phyloP scores from a whole-genome alignment of 2,113 vertebrate species.

The Clupea harengus region DNA sequence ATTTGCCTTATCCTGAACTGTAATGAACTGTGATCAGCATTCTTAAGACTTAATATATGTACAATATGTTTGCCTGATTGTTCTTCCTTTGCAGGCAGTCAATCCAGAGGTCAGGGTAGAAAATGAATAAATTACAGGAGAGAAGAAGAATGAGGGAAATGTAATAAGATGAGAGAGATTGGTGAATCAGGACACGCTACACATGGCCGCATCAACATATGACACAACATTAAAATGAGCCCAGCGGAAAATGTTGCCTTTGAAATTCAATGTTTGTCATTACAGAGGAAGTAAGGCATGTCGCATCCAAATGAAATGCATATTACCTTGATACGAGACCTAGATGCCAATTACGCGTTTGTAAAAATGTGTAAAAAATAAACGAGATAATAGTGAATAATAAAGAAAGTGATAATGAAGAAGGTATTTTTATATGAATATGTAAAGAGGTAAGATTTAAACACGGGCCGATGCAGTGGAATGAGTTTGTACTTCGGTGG shows the following conservation, averaged over 20 bases:
- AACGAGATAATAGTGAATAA: neutral
- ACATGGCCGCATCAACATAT: neutral
- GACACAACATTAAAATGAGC: neutral
- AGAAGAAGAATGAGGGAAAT: too few relatives aligned
- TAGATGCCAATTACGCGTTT: neutral
- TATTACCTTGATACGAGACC: neutral
- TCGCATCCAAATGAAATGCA: neutral
- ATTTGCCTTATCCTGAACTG: neutral
- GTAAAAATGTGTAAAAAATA: neutral
- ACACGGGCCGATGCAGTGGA: neutral
- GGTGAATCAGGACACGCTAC: neutral
- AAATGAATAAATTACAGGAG: neutral
- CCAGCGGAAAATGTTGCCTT: neutral
- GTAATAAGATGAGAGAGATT: neutral
- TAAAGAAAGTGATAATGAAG: neutral
- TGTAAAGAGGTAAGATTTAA: neutral
- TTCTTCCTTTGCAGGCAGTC: neutral
- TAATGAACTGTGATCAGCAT: neutral
- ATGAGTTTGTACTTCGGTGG: slow-evolving; percentile 1
- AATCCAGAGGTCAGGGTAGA: neutral
- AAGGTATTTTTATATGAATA: neutral
- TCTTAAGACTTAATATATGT: neutral
- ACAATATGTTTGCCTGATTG: neutral
- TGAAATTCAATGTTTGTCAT: neutral
- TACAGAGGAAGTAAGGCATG: neutral